Evolutionary conservation across 2,113 vertebrate species (phyloP).

Genomic region (Aviceda subcristata): DNA sequence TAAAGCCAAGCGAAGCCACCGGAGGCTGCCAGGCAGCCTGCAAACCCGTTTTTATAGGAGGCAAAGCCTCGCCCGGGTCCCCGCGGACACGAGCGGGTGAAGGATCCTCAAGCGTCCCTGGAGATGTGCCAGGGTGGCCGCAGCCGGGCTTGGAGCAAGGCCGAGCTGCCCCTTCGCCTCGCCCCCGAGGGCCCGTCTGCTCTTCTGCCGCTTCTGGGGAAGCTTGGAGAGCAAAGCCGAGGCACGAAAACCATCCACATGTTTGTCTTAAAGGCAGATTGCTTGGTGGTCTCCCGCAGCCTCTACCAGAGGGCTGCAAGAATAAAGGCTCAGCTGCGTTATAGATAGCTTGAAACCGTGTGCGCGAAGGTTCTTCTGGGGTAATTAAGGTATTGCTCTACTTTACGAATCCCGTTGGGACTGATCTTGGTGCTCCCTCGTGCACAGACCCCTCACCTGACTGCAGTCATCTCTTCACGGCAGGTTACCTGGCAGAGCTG

Average conservation of each 20-base stretch:
- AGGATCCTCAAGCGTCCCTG: background rate
- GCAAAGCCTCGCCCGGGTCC: background rate
- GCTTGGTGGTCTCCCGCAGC: background rate
- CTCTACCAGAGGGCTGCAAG: background rate
- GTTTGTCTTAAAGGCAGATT: background rate
- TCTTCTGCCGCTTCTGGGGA: background rate
- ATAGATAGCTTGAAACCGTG: background rate
- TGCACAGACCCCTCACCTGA: background rate
- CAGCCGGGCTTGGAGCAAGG: background rate
- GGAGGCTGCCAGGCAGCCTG: background rate
- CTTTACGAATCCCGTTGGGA: background rate
- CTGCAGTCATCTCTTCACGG: background rate
- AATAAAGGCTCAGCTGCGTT: background rate
- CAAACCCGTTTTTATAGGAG: background rate
- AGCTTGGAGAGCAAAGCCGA: background rate
- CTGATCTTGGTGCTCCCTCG: background rate
- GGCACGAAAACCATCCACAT: background rate
- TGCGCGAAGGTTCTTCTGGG: background rate
- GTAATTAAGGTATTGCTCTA: background rate
- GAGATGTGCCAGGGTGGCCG: no score
- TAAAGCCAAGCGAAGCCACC: background rate
- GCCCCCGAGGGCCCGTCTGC: background rate
- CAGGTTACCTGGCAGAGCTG: background rate
- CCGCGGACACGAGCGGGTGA: background rate
- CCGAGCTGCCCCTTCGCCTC: background rate